These are phyloP conservation scores for Tuta absoluta DNA, from an alignment of 2,888 invertebrate genomes.

Conservation along the genomic window DNA sequence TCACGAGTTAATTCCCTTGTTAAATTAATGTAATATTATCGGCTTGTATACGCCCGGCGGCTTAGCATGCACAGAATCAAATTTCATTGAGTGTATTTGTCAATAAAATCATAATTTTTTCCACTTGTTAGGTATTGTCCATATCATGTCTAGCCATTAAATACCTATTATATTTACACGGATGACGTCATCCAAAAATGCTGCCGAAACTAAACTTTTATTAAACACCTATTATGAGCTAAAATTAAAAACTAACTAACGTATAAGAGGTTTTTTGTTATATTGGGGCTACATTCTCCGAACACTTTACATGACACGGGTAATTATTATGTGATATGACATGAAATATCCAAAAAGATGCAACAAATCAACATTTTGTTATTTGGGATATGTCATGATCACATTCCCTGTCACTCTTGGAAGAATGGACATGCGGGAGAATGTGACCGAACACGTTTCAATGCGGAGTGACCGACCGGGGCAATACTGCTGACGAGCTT, in stretches of 20 bases:
- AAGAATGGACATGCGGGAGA: too few relatives aligned
- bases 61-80: conserved; percentile 64
- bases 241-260: conserved; percentile 72
- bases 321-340: neutral
- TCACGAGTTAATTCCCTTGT: neutral
- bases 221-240: conserved; percentile 80
- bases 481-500: conserved; percentile 59
- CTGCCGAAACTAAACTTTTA: conserved; percentile 62
- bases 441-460: conserved; percentile 12
- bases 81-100: conserved; percentile 79
- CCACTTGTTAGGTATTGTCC: conserved; percentile 82
- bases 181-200: conserved; percentile 55
- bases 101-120: conserved; percentile 74
- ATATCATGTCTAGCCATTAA: conserved; percentile 76
- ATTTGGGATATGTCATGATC: too few relatives aligned
- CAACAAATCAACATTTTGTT: too few relatives aligned
- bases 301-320: neutral
- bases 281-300: conserved; percentile 18
- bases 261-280: conserved; percentile 65
- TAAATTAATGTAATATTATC: neutral
- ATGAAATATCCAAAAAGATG: too few relatives aligned
- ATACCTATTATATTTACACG: conserved; percentile 70
- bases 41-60: conserved; percentile 36
- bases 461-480: conserved; percentile 18
- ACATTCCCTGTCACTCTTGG: too few relatives aligned